Evolutionary conservation across 2,797 vertebrate species (phyloP), one percentile per base, ranked within the genome.

Genomic region (Ispidina lecontei): DNA sequence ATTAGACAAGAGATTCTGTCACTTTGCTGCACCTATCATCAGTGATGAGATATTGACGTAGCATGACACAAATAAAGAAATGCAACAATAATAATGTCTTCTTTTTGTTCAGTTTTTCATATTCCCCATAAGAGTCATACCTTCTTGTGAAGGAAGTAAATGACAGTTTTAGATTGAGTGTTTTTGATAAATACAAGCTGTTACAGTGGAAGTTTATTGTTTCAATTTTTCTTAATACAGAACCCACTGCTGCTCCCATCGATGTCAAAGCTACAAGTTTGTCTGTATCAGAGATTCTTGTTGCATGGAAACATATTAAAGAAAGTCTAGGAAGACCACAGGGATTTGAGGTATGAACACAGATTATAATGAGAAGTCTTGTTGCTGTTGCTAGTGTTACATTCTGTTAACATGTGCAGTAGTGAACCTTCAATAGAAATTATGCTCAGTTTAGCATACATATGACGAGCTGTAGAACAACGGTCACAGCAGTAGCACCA

Each of bases 271-370:
- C 98, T 35, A 98, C 98, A 10, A 98, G 98, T 89, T 81, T 99
- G 93, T 99, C 99, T 86, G 98, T 99, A 71, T 99, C 99, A 20
- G 98, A 99, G 97, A 98, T 99, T 84, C 98, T 98, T 79, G 98
- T 99, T 92, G 98, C 96, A 1, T 99, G 99, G 99, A 99, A 98
- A 96, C 97, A 98, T 16, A 98, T 97, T 62, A 98, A 97, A 95
- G 99, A 99, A 44, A 99, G 98, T 56, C 98, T 98, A 43, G 99
- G 99, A 97, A 98, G 98, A 97, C 99, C 99, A 14, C 97, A 98
- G 96, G 99, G 98, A 97, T 99, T 99, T 93, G 99, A 99, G 98
- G 99, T 99, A 97, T 96, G 97, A 90, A 90, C 77, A 62, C 22
- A 72, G 88, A 94, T 41, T 20, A 65, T 89, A 93, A 95, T 51